phyloP scores from a whole-genome alignment of 2,888 invertebrate genomes.

The Protophormia terraenovae region DNA sequence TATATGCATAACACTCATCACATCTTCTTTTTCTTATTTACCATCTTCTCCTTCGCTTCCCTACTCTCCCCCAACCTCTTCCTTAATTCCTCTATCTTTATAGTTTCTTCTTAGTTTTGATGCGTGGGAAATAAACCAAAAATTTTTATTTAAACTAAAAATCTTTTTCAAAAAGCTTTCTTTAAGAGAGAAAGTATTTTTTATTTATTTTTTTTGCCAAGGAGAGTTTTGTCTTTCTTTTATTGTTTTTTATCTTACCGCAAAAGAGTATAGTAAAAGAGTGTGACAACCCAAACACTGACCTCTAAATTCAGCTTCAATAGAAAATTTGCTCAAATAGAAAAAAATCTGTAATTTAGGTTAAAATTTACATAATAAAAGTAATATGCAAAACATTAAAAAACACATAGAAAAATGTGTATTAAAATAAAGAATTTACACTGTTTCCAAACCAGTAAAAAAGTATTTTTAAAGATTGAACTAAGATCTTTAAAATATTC shows the following conservation, averaged over 20 bases:
- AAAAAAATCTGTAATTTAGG: slow-evolving; percentile 9
- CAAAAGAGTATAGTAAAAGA: not conserved
- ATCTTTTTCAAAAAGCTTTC: slow-evolving; percentile 29
- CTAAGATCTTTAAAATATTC: not conserved
- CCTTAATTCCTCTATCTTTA: no score
- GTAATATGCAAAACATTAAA: not conserved
- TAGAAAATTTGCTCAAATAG: not conserved
- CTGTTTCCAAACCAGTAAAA: not conserved
- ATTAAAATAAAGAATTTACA: not conserved
- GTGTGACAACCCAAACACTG: not conserved
- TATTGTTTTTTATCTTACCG: not conserved
- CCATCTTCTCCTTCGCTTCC: not conserved
- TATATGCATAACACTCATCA: not conserved
- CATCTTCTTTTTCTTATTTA: not conserved
- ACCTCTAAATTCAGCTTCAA: not conserved
- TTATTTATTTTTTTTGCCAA: not conserved
- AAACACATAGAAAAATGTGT: no score
- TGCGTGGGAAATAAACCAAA: slow-evolving; percentile 45
- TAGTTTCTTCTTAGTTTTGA: no score
- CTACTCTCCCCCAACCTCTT: not conserved
- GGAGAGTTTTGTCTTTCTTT: not conserved
- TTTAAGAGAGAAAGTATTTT: slow-evolving; percentile 44
- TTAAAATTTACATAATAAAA: slow-evolving; percentile 41
- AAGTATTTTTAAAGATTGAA: not conserved
- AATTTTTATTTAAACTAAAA: not conserved